Conservation (phyloP, 1,140 invertebrate genomes). For the Saccostrea cuccullata region DNA sequence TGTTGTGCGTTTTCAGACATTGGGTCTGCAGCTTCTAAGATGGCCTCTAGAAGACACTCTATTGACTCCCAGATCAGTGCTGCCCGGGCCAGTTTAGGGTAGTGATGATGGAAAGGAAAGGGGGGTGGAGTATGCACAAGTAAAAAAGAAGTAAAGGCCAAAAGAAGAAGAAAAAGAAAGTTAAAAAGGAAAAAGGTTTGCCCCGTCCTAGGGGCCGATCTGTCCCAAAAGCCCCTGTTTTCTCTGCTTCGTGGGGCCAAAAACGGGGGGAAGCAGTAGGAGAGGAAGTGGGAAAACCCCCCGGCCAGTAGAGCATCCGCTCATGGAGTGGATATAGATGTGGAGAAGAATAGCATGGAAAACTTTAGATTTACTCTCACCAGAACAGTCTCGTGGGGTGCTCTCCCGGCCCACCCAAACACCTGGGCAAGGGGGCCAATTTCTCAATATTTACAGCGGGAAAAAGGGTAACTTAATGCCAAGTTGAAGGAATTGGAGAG, state of each 20-base stretch:
- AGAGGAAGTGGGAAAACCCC: slow-evolving; percentile 64
- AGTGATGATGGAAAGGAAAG: slow-evolving; percentile 48
- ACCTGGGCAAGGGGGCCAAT: slow-evolving; percentile 46
- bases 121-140: background rate
- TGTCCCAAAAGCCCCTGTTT: slow-evolving; percentile 52
- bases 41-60: slow-evolving; percentile 63
- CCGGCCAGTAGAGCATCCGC: slow-evolving; percentile 64
- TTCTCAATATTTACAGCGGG: slow-evolving; percentile 61
- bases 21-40: slow-evolving; percentile 61
- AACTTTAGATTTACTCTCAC: slow-evolving; percentile 47
- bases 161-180: slow-evolving; percentile 53
- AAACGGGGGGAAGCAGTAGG: slow-evolving; percentile 3
- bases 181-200: slow-evolving; percentile 56
- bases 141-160: slow-evolving; percentile 47
- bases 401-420: slow-evolving; percentile 47
- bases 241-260: slow-evolving; percentile 33
- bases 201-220: slow-evolving; percentile 60
- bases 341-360: slow-evolving; percentile 58
- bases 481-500: slow-evolving; percentile 41
- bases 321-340: slow-evolving; percentile 60
- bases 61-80: slow-evolving; percentile 62
- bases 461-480: slow-evolving; percentile 49
- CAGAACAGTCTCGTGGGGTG: slow-evolving; percentile 38
- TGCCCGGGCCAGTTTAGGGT: slow-evolving; percentile 54
- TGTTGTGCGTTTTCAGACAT: slow-evolving; percentile 64